Conservation (phyloP, 2,797 vertebrate genomes). For the Cyclura pinguis region DNA sequence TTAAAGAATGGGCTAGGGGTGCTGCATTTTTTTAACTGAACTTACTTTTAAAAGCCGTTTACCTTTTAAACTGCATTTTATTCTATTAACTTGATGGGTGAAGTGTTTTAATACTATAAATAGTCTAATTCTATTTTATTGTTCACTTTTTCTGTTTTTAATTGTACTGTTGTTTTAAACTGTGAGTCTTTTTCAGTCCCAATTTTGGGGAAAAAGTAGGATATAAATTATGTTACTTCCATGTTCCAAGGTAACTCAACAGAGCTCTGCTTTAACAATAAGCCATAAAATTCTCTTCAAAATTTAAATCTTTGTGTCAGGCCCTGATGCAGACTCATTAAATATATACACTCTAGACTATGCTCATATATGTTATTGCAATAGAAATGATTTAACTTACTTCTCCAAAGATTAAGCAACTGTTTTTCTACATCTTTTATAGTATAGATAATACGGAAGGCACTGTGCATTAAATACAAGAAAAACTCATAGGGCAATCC, state of each 20-base stretch:
- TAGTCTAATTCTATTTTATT: too few species aligned
- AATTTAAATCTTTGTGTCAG: not conserved
- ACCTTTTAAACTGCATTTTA: too few species aligned
- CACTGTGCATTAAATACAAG: not conserved
- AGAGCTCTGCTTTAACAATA: not conserved
- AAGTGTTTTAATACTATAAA: too few species aligned
- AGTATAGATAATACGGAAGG: not conserved
- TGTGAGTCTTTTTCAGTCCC: too few species aligned
- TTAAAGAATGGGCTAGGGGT: too few species aligned
- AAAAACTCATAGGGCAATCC: not conserved
- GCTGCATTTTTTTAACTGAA: too few species aligned
- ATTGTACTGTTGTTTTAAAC: too few species aligned
- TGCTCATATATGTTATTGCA: not conserved
- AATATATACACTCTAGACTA: not conserved
- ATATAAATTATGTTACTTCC: too few species aligned
- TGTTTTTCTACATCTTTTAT: not conserved
- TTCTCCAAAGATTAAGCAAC: not conserved
- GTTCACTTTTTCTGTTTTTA: too few species aligned
- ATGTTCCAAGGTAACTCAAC: not conserved
- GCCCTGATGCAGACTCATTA: not conserved
- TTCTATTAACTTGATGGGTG: too few species aligned
- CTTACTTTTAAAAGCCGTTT: too few species aligned
- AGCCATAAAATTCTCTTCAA: not conserved
- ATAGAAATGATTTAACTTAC: not conserved
- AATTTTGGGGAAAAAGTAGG: too few species aligned